Evolutionary conservation across 2,888 invertebrate species (phyloP).

Genomic region (Dasysyrphus tricinctus): DNA sequence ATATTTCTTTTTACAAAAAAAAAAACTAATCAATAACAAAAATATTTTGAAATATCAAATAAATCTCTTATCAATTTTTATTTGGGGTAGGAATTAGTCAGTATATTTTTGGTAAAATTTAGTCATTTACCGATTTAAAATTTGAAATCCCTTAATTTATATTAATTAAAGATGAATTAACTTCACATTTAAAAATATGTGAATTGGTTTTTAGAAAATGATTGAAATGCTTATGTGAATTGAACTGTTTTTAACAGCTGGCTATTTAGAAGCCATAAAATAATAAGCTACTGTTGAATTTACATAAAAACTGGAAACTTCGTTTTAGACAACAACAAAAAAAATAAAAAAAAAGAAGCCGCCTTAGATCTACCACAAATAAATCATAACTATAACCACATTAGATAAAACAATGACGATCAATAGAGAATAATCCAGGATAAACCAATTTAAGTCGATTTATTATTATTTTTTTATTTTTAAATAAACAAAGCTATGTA

Average conservation of each 20-base stretch:
- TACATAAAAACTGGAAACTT: background rate
- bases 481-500: constrained; percentile 22
- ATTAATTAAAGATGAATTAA: too few species aligned
- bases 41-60: too few species aligned
- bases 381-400: constrained; percentile 14
- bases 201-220: too few species aligned
- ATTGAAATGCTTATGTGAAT: too few species aligned
- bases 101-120: too few species aligned
- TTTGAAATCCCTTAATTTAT: too few species aligned
- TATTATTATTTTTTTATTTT: constrained; percentile 2
- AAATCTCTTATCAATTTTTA: too few species aligned
- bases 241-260: background rate
- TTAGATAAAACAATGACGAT: background rate
- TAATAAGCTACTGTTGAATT: background rate
- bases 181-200: too few species aligned
- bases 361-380: constrained; percentile 7
- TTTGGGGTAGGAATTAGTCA: too few species aligned
- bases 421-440: constrained; percentile 39
- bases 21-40: too few species aligned
- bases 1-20: too few species aligned
- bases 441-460: constrained; percentile 33
- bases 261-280: background rate
- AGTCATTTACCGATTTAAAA: too few species aligned
- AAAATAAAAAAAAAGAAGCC: background rate
- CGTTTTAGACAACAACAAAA: background rate